Evolutionary conservation across 2,888 invertebrate species (phyloP).

Genomic region (Epinotia bilunana): DNA sequence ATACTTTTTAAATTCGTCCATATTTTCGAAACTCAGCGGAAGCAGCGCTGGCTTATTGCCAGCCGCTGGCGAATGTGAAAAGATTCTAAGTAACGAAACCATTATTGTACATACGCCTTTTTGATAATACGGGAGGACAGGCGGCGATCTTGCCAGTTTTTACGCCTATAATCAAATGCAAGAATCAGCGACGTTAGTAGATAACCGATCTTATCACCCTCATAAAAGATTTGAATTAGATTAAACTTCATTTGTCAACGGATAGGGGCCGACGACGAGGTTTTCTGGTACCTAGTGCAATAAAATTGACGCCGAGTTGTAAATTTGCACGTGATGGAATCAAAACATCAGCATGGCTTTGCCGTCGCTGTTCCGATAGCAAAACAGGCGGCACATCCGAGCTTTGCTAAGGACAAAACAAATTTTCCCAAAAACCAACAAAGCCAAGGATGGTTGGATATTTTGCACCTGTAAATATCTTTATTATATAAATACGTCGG

Average conservation of each 20-base stretch:
- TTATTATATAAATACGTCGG: background rate
- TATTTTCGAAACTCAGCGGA: conserved; percentile 52
- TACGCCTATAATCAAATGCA: conserved; percentile 49
- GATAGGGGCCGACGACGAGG: background rate
- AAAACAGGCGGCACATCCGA: background rate
- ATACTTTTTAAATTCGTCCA: conserved; percentile 48
- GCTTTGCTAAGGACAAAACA: background rate
- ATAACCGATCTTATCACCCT: conserved; percentile 10
- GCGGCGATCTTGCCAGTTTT: conserved; percentile 51
- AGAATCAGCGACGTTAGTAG: conserved; percentile 13
- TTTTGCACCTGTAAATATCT: background rate
- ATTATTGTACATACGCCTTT: conserved; percentile 11
- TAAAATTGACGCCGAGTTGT: conserved; percentile 17
- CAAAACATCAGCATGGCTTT: conserved; percentile 16
- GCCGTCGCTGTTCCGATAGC: background rate
- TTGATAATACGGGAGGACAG: background rate
- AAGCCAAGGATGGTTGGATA: too few relatives aligned
- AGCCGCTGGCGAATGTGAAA: conserved; percentile 40
- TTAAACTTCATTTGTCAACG: conserved; percentile 10
- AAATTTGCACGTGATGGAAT: conserved; percentile 5
- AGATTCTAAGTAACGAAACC: background rate
- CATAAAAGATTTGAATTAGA: conserved; percentile 1
- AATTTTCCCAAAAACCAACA: background rate
- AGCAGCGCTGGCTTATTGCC: conserved; percentile 55
- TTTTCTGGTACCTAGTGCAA: conserved; percentile 19